phyloP scores from a whole-genome alignment of 2,888 invertebrate species.

The Bombylius major region DNA sequence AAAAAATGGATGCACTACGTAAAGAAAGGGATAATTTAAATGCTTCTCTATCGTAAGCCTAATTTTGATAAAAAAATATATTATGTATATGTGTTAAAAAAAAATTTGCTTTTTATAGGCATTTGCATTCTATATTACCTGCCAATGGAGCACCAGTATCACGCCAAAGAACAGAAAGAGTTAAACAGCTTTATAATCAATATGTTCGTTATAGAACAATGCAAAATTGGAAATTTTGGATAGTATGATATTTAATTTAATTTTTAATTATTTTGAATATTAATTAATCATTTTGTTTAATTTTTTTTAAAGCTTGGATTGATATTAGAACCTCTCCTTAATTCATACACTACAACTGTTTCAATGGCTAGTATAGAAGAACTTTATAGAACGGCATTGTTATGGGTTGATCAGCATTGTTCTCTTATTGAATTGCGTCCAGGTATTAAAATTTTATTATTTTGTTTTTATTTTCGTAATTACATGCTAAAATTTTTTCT shows the following conservation, averaged over 20 bases:
- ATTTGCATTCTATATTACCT: conserved; percentile 87
- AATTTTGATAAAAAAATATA: background rate
- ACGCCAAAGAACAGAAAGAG: conserved; percentile 74
- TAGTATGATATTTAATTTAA: conserved; percentile 49
- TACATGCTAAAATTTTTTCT: conserved; percentile 8
- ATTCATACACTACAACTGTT: conserved; percentile 83
- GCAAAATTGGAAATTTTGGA: conserved; percentile 97
- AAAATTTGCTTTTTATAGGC: conserved; percentile 43
- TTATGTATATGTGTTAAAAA: background rate
- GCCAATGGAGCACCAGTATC: conserved; percentile 92
- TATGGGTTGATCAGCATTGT: conserved; percentile 96
- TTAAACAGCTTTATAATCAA: conserved; percentile 87
- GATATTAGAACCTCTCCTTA: conserved; percentile 76
- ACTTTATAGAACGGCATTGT: conserved; percentile 77
- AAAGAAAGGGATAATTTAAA: conserved; percentile 86
- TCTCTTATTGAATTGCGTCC: conserved; percentile 87
- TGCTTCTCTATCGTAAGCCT: conserved; percentile 68
- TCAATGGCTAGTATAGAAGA: conserved; percentile 85
- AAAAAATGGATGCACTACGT: conserved; percentile 76
- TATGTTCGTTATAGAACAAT: conserved; percentile 77
- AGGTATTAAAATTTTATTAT: conserved; percentile 43
- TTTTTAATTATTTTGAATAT: background rate
- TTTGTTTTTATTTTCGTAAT: background rate
- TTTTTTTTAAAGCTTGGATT: conserved; percentile 64
- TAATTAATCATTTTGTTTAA: too few relatives aligned